phyloP scores from a whole-genome alignment of 2,113 vertebrate species.

The Neofelis nebulosa region DNA sequence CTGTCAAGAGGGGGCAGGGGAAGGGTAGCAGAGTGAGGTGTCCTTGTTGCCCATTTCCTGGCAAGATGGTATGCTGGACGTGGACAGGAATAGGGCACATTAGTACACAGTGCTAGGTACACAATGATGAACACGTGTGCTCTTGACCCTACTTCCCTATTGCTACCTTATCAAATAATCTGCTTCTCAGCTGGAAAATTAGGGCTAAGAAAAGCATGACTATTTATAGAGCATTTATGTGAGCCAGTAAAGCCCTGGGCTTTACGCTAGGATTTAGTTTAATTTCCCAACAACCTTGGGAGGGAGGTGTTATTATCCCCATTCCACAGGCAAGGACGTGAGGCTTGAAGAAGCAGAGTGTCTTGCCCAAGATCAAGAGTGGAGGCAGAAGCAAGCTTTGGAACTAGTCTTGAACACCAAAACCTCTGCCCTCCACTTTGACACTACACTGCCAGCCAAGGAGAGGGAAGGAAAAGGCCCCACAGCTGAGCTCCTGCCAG shows the following conservation, averaged over 20 bases:
- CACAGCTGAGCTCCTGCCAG: neutral
- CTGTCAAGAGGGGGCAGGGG: neutral
- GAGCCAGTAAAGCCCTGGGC: neutral
- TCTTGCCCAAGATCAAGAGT: neutral
- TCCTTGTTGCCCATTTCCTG: neutral
- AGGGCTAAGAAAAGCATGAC: conserved; percentile 34
- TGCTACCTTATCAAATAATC: conserved; percentile 12
- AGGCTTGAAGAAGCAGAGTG: neutral
- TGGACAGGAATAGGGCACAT: neutral
- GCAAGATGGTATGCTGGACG: neutral
- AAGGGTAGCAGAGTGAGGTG: neutral
- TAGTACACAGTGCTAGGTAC: neutral
- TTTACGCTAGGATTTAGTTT: conserved; percentile 52
- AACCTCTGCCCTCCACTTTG: neutral
- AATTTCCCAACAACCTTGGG: neutral
- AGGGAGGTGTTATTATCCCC: neutral
- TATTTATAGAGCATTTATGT: conserved; percentile 43
- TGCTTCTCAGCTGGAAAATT: conserved; percentile 42
- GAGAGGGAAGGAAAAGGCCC: neutral
- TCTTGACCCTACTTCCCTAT: neutral
- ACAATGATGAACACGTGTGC: neutral
- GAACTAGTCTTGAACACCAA: neutral
- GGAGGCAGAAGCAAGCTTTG: neutral
- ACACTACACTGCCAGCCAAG: neutral
- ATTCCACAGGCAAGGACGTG: neutral